phyloP scores from a whole-genome alignment of 1,140 invertebrate genomes.

The Gryon sp. region DNA sequence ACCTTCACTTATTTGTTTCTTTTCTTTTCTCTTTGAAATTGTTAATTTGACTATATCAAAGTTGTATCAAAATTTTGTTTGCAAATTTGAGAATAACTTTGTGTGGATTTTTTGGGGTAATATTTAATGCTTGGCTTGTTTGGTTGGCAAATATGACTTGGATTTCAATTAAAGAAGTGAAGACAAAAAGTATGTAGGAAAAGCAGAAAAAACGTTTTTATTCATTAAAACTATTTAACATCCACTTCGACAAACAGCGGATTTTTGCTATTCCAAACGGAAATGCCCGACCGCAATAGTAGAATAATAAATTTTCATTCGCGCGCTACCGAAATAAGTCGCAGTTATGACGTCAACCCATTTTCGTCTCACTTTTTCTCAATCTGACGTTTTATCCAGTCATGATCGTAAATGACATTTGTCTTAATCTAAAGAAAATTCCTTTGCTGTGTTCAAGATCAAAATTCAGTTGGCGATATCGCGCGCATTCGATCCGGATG shows the following conservation, averaged over 20 bases:
- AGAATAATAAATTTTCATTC: conserved; percentile 39
- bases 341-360: conserved; percentile 32
- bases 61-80: too few relatives aligned
- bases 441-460: neutral
- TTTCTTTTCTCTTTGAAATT: too few relatives aligned
- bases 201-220: neutral
- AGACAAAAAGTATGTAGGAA: too few relatives aligned
- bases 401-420: conserved; percentile 13
- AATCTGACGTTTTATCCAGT: conserved; percentile 27
- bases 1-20: neutral
- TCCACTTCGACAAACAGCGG: conserved; percentile 10
- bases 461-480: neutral
- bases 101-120: too few relatives aligned
- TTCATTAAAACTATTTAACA: conserved; percentile 25
- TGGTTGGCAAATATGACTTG: too few relatives aligned
- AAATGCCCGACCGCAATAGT: neutral
- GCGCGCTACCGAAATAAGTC: conserved; percentile 18
- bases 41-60: too few relatives aligned
- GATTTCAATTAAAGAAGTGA: too few relatives aligned
- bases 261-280: conserved; percentile 4
- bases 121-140: too few relatives aligned
- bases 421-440: conserved; percentile 22
- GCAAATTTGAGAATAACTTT: too few relatives aligned
- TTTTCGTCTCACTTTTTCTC: conserved; percentile 36
- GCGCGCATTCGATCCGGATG: neutral